Evolutionary conservation across 2,113 vertebrate genomes (phyloP), one percentile per base, ranked within the genome.

Genomic region (Scomber colias): DNA sequence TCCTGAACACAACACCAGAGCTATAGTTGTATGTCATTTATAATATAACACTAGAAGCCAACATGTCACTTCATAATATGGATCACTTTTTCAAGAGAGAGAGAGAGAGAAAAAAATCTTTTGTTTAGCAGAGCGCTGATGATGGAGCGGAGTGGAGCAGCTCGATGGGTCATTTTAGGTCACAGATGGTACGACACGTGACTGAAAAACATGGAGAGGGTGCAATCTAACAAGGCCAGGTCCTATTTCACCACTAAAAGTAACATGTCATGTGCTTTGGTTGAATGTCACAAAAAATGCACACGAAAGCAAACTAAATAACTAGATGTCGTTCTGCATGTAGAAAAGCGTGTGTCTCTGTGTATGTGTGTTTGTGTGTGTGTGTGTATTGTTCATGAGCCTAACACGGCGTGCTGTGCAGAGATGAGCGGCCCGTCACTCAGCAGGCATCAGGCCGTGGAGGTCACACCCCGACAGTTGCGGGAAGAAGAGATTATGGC

Each of bases 401-500:
- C 81, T 87, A 87, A 92, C 91, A 68, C 83, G 19, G 89, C 85
- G 71, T 90, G 87, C 84, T 81, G 81, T 78, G 88, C 90, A 67
- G 89, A 90, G 86, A 92, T 87, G 89, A 92, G 87, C 81, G 79
- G 54, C 81, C 89, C 79, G 86, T 94, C 94, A 94, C 92, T 94
- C 94, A 89, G 84, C 74, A 82, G 73, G 62, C 91, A 87, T 69
- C 90, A 64, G 88, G 83, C 92, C 89, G 87, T 91, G 93, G 90
- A 93, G 89, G 92, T 94, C 92, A 94, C 90, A 91, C 91, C 82
- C 90, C 88, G 57, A 88, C 87, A 92, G 90, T 77, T 81, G 75
- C 90, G 55, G 89, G 92, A 93, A 93, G 88, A 93, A 94, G 90
- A 94, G 94, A 94, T 94, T 95, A 93, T 62, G 79, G 48, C 45